Conservation (phyloP, 2,113 vertebrate genomes). For the Merops nubicus region DNA sequence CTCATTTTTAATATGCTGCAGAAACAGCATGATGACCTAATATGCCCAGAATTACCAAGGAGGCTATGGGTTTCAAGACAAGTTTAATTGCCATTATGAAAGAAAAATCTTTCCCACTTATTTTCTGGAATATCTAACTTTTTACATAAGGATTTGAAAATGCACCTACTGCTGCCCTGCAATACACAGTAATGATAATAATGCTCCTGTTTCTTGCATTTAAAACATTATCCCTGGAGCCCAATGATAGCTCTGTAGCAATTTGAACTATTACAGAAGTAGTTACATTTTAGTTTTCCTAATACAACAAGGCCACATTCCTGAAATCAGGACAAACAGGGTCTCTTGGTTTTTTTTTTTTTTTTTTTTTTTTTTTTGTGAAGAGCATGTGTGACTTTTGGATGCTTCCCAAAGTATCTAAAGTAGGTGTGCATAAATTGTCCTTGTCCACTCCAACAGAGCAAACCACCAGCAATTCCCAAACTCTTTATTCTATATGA, state of each 20-base stretch:
- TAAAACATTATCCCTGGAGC: neutral
- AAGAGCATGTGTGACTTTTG: neutral
- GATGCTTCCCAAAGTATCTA: neutral
- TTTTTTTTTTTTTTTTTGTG: neutral
- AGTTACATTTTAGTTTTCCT: neutral
- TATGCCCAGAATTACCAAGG: neutral
- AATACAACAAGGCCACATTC: neutral
- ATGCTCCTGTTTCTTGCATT: neutral
- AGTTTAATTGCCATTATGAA: neutral
- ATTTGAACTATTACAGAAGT: neutral
- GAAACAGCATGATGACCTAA: neutral
- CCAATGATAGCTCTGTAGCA: neutral
- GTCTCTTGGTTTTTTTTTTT: no score
- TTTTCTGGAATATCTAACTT: neutral
- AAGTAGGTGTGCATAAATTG: neutral
- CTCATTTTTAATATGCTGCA: neutral
- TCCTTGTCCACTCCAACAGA: neutral
- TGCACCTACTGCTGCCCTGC: neutral
- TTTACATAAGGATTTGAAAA: neutral
- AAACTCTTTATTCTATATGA: neutral
- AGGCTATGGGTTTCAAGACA: neutral
- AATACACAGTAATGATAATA: neutral
- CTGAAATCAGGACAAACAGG: neutral
- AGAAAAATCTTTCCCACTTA: neutral
- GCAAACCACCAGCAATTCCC: neutral